Base-by-base conservation (phyloP, 2,797 vertebrate genomes). In the Thalassophryne amazonica region DNA sequence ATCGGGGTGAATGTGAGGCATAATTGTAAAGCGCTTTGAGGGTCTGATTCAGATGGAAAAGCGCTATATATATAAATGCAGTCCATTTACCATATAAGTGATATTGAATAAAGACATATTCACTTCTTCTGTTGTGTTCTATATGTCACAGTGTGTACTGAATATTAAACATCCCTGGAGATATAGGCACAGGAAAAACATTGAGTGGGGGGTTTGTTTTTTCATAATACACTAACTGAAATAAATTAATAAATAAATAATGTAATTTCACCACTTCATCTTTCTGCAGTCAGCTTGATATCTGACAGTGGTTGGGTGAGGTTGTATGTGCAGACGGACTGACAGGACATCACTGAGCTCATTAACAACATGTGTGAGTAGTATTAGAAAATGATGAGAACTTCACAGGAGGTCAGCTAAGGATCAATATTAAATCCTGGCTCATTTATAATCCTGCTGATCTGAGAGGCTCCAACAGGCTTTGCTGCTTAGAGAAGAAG, bases 391-490 rank as follows among this genome's bases (percentile, higher is more conserved):
- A 86, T 83, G 85, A 91, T 91, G 87, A 88, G 79, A 76, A 79
- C 80, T 83, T 87, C 86, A 85, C 80, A 75, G 82, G 88, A 89
- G 88, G 90, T 88, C 86, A 88, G 87, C 60, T 35, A 76, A 78
- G 84, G 86, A 91, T 92, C 90, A 81, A 92, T 92, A 80, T 77
- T 80, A 89, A 90, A 89, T 88, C 81, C 84, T 74, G 81, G 83
- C 78, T 85, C 71, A 49, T 84, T 91, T 83, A 85, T 76, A 78
- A 83, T 86, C 78, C 83, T 73, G 78, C 83, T 71, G 88, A 83
- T 76, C 70, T 40, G 49, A 60, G 70, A 63, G 47, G 57, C 70
- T 80, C 63, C 1, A 16, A 21, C 0, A 51, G 64, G 73, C 66
- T 74, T 79, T 65, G 75, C 75, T 60, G 70, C 76, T 81, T 80